These are phyloP conservation scores for Euzetes globulus DNA, from an alignment of 2,888 invertebrate species.

Conservation along the genomic window DNA sequence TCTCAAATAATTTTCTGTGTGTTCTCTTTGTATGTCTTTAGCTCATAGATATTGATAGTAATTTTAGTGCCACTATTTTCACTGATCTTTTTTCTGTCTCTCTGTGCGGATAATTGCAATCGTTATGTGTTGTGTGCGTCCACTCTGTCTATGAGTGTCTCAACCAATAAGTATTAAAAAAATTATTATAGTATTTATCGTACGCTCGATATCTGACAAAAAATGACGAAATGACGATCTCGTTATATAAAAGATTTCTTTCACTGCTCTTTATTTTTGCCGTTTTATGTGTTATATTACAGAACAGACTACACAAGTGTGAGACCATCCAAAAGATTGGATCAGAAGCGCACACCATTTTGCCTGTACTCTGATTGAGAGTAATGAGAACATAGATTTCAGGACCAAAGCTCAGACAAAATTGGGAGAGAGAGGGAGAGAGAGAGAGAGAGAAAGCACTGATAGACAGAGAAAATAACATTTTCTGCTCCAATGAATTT, in stretches of 20 bases:
- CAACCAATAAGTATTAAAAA: conserved; percentile 26
- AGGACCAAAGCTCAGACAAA: neutral
- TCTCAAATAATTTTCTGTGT: neutral
- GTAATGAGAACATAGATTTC: conserved; percentile 8
- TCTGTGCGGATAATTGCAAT: conserved; percentile 25
- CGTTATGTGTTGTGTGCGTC: conserved; percentile 8
- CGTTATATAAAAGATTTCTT: neutral
- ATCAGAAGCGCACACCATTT: neutral
- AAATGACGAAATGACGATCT: conserved; percentile 3
- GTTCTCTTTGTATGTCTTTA: neutral
- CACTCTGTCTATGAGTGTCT: neutral
- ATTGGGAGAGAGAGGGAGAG: neutral
- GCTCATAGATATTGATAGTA: neutral
- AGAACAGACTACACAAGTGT: neutral
- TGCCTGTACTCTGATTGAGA: neutral
- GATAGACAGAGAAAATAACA: conserved; percentile 18
- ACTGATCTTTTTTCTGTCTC: neutral
- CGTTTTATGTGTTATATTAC: neutral
- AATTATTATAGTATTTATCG: conserved; percentile 16
- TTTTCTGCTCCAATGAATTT: conserved; percentile 26
- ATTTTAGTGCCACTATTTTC: conserved; percentile 3
- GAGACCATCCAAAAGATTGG: conserved; percentile 9
- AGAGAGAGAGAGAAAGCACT: neutral
- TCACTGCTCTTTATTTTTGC: neutral
- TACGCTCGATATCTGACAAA: neutral